Conservation (phyloP, 1,140 invertebrate genomes). For the Gonatopus flavifemur region DNA sequence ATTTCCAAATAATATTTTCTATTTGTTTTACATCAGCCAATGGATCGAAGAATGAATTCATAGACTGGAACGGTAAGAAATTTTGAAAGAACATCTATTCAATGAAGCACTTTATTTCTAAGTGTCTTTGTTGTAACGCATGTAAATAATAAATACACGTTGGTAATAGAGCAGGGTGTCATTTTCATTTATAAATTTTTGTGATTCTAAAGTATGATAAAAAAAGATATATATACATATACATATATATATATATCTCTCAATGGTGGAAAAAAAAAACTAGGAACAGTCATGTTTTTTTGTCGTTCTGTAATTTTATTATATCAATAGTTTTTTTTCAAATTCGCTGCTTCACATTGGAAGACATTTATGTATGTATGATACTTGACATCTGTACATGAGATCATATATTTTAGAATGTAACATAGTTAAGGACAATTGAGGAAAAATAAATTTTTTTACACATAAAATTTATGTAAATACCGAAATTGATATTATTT, state of each 20-base stretch:
- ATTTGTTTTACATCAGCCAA: slow-evolving; percentile 9
- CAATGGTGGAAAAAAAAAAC: not conserved
- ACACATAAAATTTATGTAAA: too few species aligned
- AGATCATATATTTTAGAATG: slow-evolving; percentile 23
- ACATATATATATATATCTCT: not conserved
- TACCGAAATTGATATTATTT: too few species aligned
- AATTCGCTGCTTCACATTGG: slow-evolving; percentile 13
- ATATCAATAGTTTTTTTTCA: slow-evolving; percentile 12
- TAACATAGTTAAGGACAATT: slow-evolving; percentile 18
- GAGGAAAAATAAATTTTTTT: slow-evolving; percentile 13
- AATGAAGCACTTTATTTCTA: slow-evolving; percentile 22
- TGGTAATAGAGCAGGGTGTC: slow-evolving; percentile 21
- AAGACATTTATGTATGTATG: slow-evolving; percentile 26
- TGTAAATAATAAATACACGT: slow-evolving; percentile 36
- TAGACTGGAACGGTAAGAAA: slow-evolving; percentile 13
- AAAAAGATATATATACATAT: not conserved
- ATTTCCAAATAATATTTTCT: not conserved
- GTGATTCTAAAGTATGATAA: not conserved
- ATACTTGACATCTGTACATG: slow-evolving; percentile 25
- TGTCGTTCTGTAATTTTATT: slow-evolving; percentile 26
- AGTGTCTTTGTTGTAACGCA: slow-evolving; percentile 33
- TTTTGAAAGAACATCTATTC: slow-evolving; percentile 20
- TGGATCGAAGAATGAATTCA: too few species aligned
- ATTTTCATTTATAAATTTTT: slow-evolving; percentile 12
- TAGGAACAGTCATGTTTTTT: too few species aligned